Evolutionary conservation across 2,113 vertebrate species (phyloP), one percentile per base, ranked within the genome.

Genomic region (Pomatostomus ruficeps): DNA sequence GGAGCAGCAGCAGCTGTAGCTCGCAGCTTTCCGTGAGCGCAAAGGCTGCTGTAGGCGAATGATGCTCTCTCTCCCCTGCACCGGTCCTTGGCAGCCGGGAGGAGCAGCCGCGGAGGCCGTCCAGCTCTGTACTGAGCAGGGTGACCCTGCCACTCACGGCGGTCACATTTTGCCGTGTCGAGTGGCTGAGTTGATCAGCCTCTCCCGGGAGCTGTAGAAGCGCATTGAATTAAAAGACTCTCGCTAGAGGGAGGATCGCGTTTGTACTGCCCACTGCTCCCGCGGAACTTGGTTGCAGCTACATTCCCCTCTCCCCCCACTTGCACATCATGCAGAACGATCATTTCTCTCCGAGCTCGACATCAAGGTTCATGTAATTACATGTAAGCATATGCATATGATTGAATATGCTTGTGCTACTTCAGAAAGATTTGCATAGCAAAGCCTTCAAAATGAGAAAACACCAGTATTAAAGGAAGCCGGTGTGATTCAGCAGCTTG

Each of bases 401-500:
- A 62, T 54, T 93, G 63, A 43, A 63, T 59, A 86, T 84, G 82
- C 59, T 46, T 71, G 43, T 11, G 3, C 36, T 80, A 74, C 88
- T 94, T 84, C 85, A 92, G 80, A 80, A 74, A 58, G 38, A 36
- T 84, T 94, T 92, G 75, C 75, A 77, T 43, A 43, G 85, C 8
- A 88, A 95, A 97, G 91, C 35, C 68, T 80, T 83, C 55, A 71
- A 90, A 88, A 94, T n/a, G 63, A 88, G 91, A 80, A 70, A 94
- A 51, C 10, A 14, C 9, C 54, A 6, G 51, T 20, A 83, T 73
- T 62, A 94, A 92, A 93, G 46, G 63, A 66, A 90, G 78, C 63
- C 88, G 91, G 82, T 94, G 79, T 96, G 92, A 93, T 94, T 91
- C 94, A 93, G 92, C 83, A 93, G 83, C 85, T 84, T 84, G 54